These are phyloP conservation scores for Melanostoma mellinum DNA, from an alignment of 2,888 invertebrate species.

Conservation along the genomic window DNA sequence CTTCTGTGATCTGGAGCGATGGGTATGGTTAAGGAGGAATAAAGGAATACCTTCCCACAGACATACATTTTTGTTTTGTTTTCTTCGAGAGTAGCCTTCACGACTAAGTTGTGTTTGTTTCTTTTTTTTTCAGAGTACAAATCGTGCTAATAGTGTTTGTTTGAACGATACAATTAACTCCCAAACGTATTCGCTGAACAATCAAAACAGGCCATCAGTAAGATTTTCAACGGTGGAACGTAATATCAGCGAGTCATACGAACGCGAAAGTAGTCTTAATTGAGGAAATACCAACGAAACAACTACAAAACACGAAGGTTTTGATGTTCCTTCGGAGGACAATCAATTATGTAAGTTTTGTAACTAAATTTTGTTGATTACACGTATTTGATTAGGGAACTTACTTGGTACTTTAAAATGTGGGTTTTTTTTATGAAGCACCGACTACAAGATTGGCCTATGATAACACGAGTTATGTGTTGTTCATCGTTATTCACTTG, in stretches of 20 bases:
- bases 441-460: too few relatives aligned
- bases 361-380: neutral
- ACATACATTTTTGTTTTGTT: too few relatives aligned
- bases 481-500: too few relatives aligned
- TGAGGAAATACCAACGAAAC: constrained; percentile 5
- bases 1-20: constrained; percentile 70
- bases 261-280: constrained; percentile 47
- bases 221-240: constrained; percentile 48
- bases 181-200: constrained; percentile 49
- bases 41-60: neutral
- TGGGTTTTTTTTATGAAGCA: too few relatives aligned
- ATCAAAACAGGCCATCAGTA: constrained; percentile 65
- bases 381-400: too few relatives aligned
- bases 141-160: constrained; percentile 67
- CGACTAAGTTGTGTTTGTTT: constrained; percentile 1
- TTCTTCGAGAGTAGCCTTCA: neutral
- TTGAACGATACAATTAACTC: constrained; percentile 64
- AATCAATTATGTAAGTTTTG: constrained; percentile 64
- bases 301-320: constrained; percentile 17
- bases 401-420: too few relatives aligned
- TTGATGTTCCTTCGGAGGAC: constrained; percentile 59
- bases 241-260: constrained; percentile 54
- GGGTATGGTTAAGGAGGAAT: constrained; percentile 60
- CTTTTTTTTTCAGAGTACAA: constrained; percentile 65
- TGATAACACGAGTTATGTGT: too few relatives aligned